These are phyloP conservation scores for Hiodon tergisus DNA, from an alignment of 2,113 vertebrate genomes.

Conservation along the genomic window DNA sequence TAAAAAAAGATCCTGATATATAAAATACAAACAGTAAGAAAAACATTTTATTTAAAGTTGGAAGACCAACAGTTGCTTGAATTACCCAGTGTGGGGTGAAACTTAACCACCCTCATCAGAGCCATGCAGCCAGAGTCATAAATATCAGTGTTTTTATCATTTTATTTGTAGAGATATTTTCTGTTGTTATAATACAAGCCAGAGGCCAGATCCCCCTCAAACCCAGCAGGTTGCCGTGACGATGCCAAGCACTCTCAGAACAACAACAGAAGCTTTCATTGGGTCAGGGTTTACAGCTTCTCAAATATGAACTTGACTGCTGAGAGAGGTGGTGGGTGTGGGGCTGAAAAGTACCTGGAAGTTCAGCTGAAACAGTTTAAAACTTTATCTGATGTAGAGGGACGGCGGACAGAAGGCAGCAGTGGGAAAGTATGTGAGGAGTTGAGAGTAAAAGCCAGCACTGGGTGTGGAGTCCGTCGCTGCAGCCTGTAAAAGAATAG, in stretches of 20 bases:
- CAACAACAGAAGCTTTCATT: constrained; percentile 55
- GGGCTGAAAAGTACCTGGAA: constrained; percentile 23
- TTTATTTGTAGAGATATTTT: constrained; percentile 43
- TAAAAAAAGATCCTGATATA: too few relatives aligned
- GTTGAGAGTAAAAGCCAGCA: too few relatives aligned
- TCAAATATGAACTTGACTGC: constrained; percentile 45
- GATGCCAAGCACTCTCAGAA: constrained; percentile 47
- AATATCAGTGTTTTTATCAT: constrained; percentile 46
- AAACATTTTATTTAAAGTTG: too few relatives aligned
- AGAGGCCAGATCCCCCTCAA: constrained; percentile 42
- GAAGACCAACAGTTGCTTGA: constrained; percentile 6
- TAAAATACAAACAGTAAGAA: too few relatives aligned
- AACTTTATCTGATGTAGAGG: too few relatives aligned
- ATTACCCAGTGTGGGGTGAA: constrained; percentile 21
- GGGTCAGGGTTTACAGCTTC: constrained; percentile 44
- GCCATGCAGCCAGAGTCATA: constrained; percentile 27
- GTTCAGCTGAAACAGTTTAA: constrained; percentile 35
- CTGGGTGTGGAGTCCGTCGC: too few relatives aligned
- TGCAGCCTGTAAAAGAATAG: too few relatives aligned
- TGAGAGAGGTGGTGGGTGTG: constrained; percentile 20
- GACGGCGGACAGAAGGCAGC: too few relatives aligned
- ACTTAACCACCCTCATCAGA: constrained; percentile 9
- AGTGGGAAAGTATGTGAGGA: too few relatives aligned
- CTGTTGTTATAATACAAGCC: constrained; percentile 33
- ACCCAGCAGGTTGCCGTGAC: constrained; percentile 45